Percentiles rank a stretch among this genome's conserved stretches.
These are phyloP conservation scores for Forbesichthys papilliferus DNA, from an alignment of 2,113 vertebrate genomes.

Conservation along the genomic window DNA sequence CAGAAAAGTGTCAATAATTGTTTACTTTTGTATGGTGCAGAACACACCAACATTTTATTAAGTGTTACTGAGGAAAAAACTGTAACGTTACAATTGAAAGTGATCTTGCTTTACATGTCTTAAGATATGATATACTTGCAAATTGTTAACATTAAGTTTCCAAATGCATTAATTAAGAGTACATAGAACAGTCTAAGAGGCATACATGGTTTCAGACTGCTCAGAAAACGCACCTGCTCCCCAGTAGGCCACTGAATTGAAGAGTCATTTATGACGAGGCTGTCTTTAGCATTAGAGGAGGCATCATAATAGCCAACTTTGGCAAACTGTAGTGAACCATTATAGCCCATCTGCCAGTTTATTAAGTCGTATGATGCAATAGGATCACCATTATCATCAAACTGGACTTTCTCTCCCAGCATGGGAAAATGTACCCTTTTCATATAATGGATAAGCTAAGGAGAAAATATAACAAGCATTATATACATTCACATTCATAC, in stretches of 20 bases:
- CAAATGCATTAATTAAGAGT: conserved; percentile 35
- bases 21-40: no score
- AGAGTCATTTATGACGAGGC: conserved; percentile 65
- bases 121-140: background rate
- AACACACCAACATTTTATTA: no score
- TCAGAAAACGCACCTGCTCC: conserved; percentile 67
- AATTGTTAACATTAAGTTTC: conserved; percentile 10
- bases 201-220: conserved; percentile 45
- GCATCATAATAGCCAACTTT: conserved; percentile 75
- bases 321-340: conserved; percentile 60
- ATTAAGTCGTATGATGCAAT: conserved; percentile 76
- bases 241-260: conserved; percentile 67
- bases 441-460: conserved; percentile 72
- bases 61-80: no score
- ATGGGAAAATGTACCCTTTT: conserved; percentile 61
- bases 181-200: conserved; percentile 48
- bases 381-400: conserved; percentile 74
- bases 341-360: conserved; percentile 70
- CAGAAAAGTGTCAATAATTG: no score
- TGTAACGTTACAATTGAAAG: no score
- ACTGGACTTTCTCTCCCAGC: conserved; percentile 67
- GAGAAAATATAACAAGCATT: background rate
- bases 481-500: background rate
- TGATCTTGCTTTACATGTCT: no score
- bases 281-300: conserved; percentile 43